A percentile compares a stretch with the other conserved stretches of the same genome.
phyloP scores from a whole-genome alignment of 2,888 invertebrate genomes.

The Chrysotoxum bicinctum region DNA sequence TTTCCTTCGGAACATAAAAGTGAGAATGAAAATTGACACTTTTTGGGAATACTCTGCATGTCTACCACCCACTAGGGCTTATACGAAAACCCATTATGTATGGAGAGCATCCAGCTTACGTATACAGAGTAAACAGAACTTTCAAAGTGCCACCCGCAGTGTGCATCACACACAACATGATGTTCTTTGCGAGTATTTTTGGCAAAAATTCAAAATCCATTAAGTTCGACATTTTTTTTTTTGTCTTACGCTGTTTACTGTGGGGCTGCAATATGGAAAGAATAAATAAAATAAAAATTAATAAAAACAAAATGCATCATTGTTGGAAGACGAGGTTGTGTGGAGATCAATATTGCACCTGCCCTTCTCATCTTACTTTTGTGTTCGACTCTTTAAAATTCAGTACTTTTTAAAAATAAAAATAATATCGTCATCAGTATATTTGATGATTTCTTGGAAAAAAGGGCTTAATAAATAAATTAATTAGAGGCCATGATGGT shows the following conservation, averaged over 20 bases:
- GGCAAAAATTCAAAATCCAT: slow-evolving; percentile 57
- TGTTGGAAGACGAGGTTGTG: too few species aligned
- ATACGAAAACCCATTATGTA: slow-evolving; percentile 9
- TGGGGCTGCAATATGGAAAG: neutral
- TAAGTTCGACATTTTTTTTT: slow-evolving; percentile 15
- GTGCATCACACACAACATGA: slow-evolving; percentile 26
- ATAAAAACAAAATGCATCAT: too few species aligned
- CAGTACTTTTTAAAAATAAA: too few species aligned
- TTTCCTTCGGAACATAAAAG: neutral
- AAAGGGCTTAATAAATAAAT: too few species aligned
- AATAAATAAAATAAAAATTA: neutral
- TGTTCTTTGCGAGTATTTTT: slow-evolving; percentile 18
- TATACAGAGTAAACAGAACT: neutral
- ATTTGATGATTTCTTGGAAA: too few species aligned
- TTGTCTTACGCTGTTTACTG: neutral
- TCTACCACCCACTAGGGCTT: neutral
- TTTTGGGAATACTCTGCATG: neutral
- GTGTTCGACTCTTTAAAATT: too few species aligned
- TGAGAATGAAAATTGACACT: slow-evolving; percentile 36
- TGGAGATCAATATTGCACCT: too few species aligned
- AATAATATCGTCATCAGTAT: too few species aligned
- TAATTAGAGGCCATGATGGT: too few species aligned
- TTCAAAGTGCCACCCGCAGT: neutral
- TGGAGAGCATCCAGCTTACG: neutral
- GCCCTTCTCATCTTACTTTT: too few species aligned